Evolutionary conservation across 2,797 vertebrate species (phyloP), one percentile per base, ranked within the genome.

Genomic region (Luscinia luscinia): DNA sequence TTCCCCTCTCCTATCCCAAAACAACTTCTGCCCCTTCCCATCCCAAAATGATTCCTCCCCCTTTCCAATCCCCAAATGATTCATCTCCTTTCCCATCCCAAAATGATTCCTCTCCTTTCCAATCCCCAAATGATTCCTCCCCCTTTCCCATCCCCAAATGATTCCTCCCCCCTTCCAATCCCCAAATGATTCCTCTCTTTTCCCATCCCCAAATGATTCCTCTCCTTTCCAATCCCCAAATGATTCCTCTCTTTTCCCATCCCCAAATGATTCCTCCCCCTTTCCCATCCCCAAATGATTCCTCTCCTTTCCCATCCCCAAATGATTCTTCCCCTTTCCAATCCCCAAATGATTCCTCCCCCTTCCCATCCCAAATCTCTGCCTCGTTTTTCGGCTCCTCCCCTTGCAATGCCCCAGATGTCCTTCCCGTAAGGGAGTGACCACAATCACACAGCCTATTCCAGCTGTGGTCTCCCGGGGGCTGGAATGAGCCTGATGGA

Each of bases 401-500:
- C 89, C 64, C 15, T 74, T 80, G 46, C 91, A 89, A 21, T 41
- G 89, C 78, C 15, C 86, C 86, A 51, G n/a, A 41, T 41, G 95
- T 94, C 92, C 80, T 96, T 95, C 96, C 96, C 82, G 77, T 87
- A 80, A 95, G 1, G 82, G 84, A 78, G 70, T 40, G 79, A 63
- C 96, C 96, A 61, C 95, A 93, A 26, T 73, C 41, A 3, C 80
- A 40, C 83, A 24, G 76, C 87, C 3, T 48, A 7, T 82, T 94
- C 96, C 89, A 89, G 21, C 54, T 87, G 93, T 23, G 94, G 34
- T 34, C 34, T 34, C 34, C 34, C 34, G 34, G 38, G 34, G 38
- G 94, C 96, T 85, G 93, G 89, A 77, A 85, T 4, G 73, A 94
- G 87, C 48, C 54, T 81, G 85, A 51, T 94, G 94, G 78, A 81